Percentiles rank a stretch among this genome's conserved stretches.
These are phyloP conservation scores for Apoda limacodes DNA, from an alignment of 2,888 invertebrate species.

Conservation along the genomic window DNA sequence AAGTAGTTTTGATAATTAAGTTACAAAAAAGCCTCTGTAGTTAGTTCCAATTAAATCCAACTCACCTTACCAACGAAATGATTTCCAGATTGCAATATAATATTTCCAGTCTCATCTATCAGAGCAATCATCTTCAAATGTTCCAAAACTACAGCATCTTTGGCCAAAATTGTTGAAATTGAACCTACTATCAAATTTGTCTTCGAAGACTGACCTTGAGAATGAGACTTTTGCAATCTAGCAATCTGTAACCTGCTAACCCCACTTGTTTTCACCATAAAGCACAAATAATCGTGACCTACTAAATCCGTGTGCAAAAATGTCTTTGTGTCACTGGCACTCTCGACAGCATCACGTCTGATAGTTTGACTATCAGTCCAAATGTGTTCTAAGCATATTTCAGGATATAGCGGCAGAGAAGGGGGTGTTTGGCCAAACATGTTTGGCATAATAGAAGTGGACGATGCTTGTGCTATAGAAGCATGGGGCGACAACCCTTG, in stretches of 20 bases:
- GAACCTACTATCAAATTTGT: constrained; percentile 82
- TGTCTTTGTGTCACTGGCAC: constrained; percentile 66
- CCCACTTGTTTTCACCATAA: constrained; percentile 63
- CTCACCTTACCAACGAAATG: constrained; percentile 80
- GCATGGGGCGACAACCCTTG: constrained; percentile 59
- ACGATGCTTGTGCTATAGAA: constrained; percentile 57
- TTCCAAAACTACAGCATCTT: constrained; percentile 84
- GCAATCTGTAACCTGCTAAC: constrained; percentile 74
- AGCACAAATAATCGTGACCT: constrained; percentile 87
- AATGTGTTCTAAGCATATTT: constrained; percentile 88
- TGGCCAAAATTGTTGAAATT: constrained; percentile 78
- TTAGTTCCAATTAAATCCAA: too few species aligned
- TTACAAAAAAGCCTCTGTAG: too few species aligned
- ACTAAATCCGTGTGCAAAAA: constrained; percentile 89
- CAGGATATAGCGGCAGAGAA: constrained; percentile 82
- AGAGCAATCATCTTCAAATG: constrained; percentile 87
- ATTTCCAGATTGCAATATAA: constrained; percentile 87
- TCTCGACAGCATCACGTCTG: constrained; percentile 45
- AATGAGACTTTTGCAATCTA: constrained; percentile 74
- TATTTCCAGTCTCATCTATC: constrained; percentile 81
- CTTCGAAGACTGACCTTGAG: constrained; percentile 46
- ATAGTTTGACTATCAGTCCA: constrained; percentile 81
- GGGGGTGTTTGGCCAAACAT: constrained; percentile 59
- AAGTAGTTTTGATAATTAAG: too few species aligned
- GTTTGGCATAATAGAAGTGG: constrained; percentile 54